These are phyloP conservation scores for Cyclura pinguis DNA, from an alignment of 2,797 vertebrate species.

Conservation along the genomic window DNA sequence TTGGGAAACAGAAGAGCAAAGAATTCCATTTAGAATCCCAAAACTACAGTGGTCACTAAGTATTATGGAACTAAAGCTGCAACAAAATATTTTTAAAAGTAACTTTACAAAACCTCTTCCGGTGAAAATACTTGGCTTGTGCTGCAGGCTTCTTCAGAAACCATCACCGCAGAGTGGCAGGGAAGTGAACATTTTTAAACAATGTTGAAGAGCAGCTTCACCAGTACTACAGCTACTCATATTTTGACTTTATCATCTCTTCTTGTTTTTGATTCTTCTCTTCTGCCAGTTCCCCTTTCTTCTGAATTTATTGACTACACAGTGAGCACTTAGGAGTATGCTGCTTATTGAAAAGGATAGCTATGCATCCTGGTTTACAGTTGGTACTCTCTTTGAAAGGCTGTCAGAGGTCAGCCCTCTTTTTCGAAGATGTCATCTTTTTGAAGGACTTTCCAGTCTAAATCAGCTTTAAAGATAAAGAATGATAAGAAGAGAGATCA, in stretches of 20 bases:
- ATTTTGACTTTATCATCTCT: too few species aligned
- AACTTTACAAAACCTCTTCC: too few species aligned
- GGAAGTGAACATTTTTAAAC: too few species aligned
- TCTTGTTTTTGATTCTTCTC: not conserved
- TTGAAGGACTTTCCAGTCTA: not conserved
- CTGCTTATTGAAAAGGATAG: not conserved
- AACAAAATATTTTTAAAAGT: too few species aligned
- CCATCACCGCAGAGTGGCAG: too few species aligned
- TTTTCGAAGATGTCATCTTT: not conserved
- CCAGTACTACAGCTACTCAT: too few species aligned
- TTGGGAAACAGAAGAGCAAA: not conserved
- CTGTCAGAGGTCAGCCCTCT: not conserved
- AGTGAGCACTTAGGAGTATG: not conserved
- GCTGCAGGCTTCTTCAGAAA: too few species aligned
- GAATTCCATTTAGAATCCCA: not conserved
- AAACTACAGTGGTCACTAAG: too few species aligned
- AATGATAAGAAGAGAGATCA: not conserved
- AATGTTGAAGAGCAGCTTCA: too few species aligned
- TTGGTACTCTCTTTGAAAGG: not conserved
- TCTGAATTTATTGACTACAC: not conserved
- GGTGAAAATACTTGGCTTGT: too few species aligned
- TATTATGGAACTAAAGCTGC: too few species aligned
- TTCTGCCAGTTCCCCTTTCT: not conserved
- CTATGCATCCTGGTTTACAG: not conserved
- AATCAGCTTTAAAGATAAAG: conserved; percentile 5